phyloP scores from a whole-genome alignment of 2,888 invertebrate genomes.

The Aelia acuminata region DNA sequence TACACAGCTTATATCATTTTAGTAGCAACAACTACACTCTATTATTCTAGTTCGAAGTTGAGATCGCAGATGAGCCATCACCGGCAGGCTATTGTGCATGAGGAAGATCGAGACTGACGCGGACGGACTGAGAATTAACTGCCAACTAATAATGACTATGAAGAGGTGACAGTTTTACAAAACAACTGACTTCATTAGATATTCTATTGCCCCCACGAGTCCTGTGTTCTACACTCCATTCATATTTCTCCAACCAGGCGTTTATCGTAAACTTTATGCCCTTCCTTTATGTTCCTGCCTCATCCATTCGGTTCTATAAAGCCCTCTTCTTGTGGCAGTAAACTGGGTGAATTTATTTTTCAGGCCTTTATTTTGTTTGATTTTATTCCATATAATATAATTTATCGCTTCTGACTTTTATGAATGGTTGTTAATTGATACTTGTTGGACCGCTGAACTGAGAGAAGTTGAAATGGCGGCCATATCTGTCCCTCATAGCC shows the following conservation, averaged over 20 bases:
- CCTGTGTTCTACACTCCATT: slow-evolving; percentile 48
- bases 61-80: background rate
- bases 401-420: background rate
- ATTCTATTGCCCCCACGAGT: background rate
- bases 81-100: background rate
- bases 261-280: slow-evolving; percentile 48
- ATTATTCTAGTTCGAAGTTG: background rate
- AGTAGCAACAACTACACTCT: too few relatives aligned
- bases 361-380: slow-evolving; percentile 1
- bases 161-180: background rate
- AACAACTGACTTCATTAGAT: slow-evolving; percentile 8
- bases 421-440: background rate
- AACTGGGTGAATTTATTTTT: slow-evolving; percentile 18
- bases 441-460: background rate
- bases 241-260: slow-evolving; percentile 35
- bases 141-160: slow-evolving; percentile 45
- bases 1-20: too few relatives aligned
- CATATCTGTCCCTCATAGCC: too few relatives aligned
- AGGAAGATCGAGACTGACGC: background rate
- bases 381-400: background rate
- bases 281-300: slow-evolving; percentile 23
- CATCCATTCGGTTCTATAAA: slow-evolving; percentile 14
- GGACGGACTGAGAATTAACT: slow-evolving; percentile 25
- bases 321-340: slow-evolving; percentile 12
- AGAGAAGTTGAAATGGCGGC: background rate